Evolutionary conservation across 2,888 invertebrate species (phyloP).

Genomic region (Theodoxus fluviatilis): DNA sequence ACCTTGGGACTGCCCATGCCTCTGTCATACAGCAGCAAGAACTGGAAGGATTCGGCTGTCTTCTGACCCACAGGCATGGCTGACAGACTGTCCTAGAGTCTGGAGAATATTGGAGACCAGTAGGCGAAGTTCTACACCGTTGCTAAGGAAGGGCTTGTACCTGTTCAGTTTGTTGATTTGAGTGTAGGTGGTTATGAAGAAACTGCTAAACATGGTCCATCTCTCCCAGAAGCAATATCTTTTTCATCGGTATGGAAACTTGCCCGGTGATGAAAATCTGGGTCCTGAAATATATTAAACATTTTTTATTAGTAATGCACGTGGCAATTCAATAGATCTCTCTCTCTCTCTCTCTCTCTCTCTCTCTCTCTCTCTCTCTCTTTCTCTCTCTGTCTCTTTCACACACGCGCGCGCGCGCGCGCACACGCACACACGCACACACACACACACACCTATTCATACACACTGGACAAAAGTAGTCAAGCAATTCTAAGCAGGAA

Average conservation of each 20-base stretch:
- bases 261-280: too few relatives aligned
- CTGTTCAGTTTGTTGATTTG: background rate
- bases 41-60: slow-evolving; percentile 33
- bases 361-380: slow-evolving; percentile 21
- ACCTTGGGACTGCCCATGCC: slow-evolving; percentile 48
- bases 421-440: too few relatives aligned
- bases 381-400: too few relatives aligned
- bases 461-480: too few relatives aligned
- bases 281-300: background rate
- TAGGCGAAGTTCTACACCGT: background rate
- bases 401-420: too few relatives aligned
- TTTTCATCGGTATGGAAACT: too few relatives aligned
- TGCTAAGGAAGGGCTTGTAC: background rate
- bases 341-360: slow-evolving; percentile 21
- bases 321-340: background rate
- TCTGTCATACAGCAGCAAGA: slow-evolving; percentile 52
- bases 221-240: too few relatives aligned
- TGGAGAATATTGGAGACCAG: background rate
- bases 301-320: background rate
- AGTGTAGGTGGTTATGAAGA: too few relatives aligned
- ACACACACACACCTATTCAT: too few relatives aligned
- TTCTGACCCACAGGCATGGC: slow-evolving; percentile 11
- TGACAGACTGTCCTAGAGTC: background rate
- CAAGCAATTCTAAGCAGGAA: too few relatives aligned
- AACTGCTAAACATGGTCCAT: too few relatives aligned